Evolutionary conservation across 1,140 invertebrate genomes (phyloP).

Genomic region (Lepidurus apus): DNA sequence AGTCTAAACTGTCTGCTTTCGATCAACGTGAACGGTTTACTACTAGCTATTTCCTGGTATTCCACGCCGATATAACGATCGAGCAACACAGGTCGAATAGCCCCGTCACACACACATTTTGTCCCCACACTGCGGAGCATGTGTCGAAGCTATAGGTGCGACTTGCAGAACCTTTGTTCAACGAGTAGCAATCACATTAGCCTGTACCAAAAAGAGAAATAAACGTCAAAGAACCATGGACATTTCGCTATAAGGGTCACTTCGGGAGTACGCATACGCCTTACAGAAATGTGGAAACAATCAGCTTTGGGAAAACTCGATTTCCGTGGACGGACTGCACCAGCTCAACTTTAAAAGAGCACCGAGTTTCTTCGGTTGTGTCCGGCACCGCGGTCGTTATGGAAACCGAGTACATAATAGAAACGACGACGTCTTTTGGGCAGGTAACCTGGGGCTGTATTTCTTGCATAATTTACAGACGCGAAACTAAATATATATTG

Average conservation of each 20-base stretch:
- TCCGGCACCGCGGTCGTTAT: not conserved
- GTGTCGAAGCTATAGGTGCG: not conserved
- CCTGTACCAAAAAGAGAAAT: not conserved
- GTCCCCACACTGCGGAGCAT: not conserved
- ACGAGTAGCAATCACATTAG: not conserved
- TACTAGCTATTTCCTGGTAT: not conserved
- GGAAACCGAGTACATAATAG: constrained; percentile 11
- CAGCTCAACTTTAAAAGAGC: not conserved
- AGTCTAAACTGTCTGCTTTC: not conserved
- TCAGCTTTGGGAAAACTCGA: not conserved
- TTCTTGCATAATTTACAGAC: constrained; percentile 8
- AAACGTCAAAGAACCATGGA: not conserved
- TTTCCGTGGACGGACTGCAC: not conserved
- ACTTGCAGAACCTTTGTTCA: not conserved
- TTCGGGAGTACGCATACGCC: not conserved
- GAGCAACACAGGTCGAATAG: not conserved
- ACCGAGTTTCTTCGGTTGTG: constrained; percentile 1
- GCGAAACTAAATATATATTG: not conserved
- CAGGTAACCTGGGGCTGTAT: not conserved
- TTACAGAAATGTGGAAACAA: not conserved
- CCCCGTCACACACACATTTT: not conserved
- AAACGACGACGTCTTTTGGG: not conserved
- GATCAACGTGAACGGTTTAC: not conserved
- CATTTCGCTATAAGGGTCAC: not conserved
- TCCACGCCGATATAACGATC: not conserved